Evolutionary conservation across 2,888 invertebrate species (phyloP).

Genomic region (Cataglyphis altisquamis): DNA sequence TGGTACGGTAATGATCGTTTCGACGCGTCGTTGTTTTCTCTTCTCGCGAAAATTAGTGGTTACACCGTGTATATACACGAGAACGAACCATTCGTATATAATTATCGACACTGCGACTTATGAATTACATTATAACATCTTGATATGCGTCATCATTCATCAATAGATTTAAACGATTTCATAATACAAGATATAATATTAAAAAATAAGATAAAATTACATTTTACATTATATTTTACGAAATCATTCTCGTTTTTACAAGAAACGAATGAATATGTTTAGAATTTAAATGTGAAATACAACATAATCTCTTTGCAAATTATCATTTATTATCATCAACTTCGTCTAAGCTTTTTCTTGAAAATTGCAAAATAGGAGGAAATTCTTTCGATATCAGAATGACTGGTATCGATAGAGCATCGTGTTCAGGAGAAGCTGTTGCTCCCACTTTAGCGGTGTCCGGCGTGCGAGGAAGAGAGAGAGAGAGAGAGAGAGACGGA

Average conservation of each 20-base stretch:
- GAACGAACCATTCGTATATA: background rate
- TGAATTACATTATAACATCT: background rate
- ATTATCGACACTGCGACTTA: constrained; percentile 10
- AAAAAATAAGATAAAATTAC: background rate
- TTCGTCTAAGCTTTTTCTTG: background rate
- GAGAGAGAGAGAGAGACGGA: constrained; percentile 1
- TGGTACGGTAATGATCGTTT: constrained; percentile 8
- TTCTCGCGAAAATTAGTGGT: background rate
- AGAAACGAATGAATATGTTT: background rate
- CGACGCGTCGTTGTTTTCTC: constrained; percentile 13
- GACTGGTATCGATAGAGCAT: constrained; percentile 24
- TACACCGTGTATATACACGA: background rate
- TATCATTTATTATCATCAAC: background rate
- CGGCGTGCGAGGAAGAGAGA: constrained; percentile 10
- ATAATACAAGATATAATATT: background rate
- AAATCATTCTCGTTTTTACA: background rate
- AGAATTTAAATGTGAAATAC: background rate
- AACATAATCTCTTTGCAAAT: background rate
- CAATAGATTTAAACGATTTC: background rate
- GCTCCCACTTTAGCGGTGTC: constrained; percentile 32
- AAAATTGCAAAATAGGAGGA: constrained; percentile 6
- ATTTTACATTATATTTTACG: background rate
- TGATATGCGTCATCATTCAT: background rate
- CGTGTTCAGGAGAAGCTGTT: constrained; percentile 43
- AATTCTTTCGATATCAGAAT: constrained; percentile 13